Conservation (phyloP, 2,797 vertebrate species). For the Erpetoichthys calabaricus region DNA sequence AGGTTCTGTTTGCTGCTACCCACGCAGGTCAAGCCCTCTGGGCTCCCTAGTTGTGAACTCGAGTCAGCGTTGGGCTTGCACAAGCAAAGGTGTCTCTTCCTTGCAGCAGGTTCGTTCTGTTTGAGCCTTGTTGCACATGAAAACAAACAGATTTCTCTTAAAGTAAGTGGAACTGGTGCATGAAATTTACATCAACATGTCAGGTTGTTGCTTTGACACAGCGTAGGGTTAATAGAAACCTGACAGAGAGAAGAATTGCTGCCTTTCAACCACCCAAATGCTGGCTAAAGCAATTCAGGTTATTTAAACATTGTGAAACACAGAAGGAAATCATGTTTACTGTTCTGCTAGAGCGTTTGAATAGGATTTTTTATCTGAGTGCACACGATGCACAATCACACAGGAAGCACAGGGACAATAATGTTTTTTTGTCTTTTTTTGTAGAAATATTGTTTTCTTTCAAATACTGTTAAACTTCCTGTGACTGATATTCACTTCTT, state of each 20-base stretch:
- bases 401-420: conserved; percentile 57
- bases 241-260: neutral
- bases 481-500: conserved; percentile 51
- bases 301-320: neutral
- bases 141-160: too few relatives aligned
- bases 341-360: conserved; percentile 21
- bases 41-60: too few relatives aligned
- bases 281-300: neutral
- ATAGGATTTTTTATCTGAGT: conserved; percentile 32
- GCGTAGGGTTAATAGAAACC: neutral
- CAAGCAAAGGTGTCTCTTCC: too few relatives aligned
- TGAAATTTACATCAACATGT: too few relatives aligned
- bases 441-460: conserved; percentile 43
- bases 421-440: conserved; percentile 46
- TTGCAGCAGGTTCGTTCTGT: too few relatives aligned
- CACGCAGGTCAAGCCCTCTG: too few relatives aligned
- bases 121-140: too few relatives aligned
- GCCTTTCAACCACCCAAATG: neutral
- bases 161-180: too few relatives aligned
- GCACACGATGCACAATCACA: conserved; percentile 38
- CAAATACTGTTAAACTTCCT: conserved; percentile 52
- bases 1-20: too few relatives aligned
- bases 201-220: too few relatives aligned
- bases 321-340: conserved; percentile 9
- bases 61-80: too few relatives aligned